phyloP scores from a whole-genome alignment of 2,888 invertebrate species.

The Eupithecia insigniata region DNA sequence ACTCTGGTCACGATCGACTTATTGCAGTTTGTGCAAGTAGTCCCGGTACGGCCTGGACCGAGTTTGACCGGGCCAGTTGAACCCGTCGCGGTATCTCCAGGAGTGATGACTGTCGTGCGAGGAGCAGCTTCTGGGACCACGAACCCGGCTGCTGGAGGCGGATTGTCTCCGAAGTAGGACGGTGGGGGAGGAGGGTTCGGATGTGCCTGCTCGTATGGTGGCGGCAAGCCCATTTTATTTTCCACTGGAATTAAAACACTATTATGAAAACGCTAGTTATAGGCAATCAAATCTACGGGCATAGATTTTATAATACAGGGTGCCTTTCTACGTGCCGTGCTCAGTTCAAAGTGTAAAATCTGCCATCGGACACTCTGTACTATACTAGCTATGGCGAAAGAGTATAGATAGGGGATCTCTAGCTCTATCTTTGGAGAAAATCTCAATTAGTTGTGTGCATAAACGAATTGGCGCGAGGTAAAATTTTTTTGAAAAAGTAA shows the following conservation, averaged over 20 bases:
- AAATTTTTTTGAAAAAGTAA: no score
- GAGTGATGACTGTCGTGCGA: slow-evolving; percentile 70
- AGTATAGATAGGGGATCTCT: not conserved
- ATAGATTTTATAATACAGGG: no score
- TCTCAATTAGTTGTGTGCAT: not conserved
- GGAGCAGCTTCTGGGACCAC: slow-evolving; percentile 60
- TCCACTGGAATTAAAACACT: slow-evolving; percentile 70
- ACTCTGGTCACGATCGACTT: slow-evolving; percentile 73
- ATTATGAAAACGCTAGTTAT: not conserved
- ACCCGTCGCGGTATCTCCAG: slow-evolving; percentile 45
- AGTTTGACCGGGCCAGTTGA: slow-evolving; percentile 46
- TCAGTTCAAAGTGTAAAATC: no score
- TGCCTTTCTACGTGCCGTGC: no score
- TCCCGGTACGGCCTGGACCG: slow-evolving; percentile 76
- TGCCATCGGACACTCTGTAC: no score
- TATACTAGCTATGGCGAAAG: no score
- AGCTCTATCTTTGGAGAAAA: not conserved
- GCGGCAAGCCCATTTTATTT: slow-evolving; percentile 79
- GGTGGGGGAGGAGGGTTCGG: slow-evolving; percentile 75
- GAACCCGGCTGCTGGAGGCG: slow-evolving; percentile 69
- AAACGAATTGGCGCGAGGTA: not conserved
- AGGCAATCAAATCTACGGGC: not conserved
- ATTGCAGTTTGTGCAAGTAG: slow-evolving; percentile 70
- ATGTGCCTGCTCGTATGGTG: slow-evolving; percentile 72
- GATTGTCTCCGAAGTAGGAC: slow-evolving; percentile 74